Percentiles rank a stretch among this genome's conserved stretches.
Evolutionary conservation across 1,140 invertebrate genomes (phyloP).

Genomic region (Mactra quadrangularis): DNA sequence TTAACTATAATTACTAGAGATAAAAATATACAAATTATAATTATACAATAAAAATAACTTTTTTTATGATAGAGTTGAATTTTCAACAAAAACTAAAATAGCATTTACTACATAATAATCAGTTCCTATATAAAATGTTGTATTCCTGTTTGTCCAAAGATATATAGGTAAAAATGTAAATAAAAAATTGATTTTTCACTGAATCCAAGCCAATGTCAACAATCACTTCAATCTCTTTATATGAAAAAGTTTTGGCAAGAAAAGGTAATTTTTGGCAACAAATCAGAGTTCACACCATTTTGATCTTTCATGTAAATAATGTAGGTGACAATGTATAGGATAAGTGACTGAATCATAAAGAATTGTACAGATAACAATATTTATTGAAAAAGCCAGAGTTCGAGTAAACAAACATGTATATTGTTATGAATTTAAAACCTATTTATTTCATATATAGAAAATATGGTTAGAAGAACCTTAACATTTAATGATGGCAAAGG

Average conservation of each 20-base stretch:
- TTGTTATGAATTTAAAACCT: not conserved
- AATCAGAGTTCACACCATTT: slow-evolving; percentile 51
- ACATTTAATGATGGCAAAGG: not conserved
- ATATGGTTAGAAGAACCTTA: not conserved
- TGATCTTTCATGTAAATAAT: slow-evolving; percentile 33
- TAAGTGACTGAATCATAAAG: slow-evolving; percentile 27
- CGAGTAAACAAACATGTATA: not conserved
- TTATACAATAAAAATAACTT: too few species aligned
- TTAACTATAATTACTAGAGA: too few species aligned
- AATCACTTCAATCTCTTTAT: slow-evolving; percentile 11
- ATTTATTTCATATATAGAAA: not conserved
- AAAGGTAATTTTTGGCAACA: slow-evolving; percentile 39
- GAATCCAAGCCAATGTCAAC: slow-evolving; percentile 40
- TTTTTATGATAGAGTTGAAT: too few species aligned
- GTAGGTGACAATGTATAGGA: slow-evolving; percentile 37
- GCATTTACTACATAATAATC: too few species aligned
- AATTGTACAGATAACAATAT: slow-evolving; percentile 6
- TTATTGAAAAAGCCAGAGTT: slow-evolving; percentile 22
- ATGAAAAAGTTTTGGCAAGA: slow-evolving; percentile 47
- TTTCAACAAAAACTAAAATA: too few species aligned
- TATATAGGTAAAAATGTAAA: slow-evolving; percentile 30
- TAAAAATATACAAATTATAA: too few species aligned
- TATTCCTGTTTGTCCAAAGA: not conserved
- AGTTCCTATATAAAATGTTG: too few species aligned
- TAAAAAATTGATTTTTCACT: slow-evolving; percentile 34